phyloP scores from a whole-genome alignment of 64 coral and sea anemone species.

The Pocillopora verrucosa region DNA sequence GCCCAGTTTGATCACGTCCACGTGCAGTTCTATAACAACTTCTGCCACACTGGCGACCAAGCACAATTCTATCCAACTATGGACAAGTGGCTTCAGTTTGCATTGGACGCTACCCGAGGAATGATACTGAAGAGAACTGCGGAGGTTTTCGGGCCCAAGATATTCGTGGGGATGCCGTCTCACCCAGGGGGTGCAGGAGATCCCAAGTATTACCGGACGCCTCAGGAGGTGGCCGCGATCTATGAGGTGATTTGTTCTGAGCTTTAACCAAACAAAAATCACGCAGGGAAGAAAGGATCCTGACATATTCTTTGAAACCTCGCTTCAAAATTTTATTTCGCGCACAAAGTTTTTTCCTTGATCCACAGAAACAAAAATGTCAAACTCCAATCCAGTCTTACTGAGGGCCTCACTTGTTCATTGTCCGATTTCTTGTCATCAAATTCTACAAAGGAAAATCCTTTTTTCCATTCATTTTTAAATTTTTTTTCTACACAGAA shows the following conservation, averaged over 20 bases:
- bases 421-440: too few species aligned
- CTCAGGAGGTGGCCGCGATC: not conserved
- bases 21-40: constrained; percentile 23
- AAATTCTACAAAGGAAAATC: too few species aligned
- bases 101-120: not conserved
- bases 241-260: not conserved
- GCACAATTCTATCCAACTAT: not conserved
- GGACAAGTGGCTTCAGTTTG: constrained; percentile 12
- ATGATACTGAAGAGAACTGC: not conserved
- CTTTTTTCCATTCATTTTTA: too few species aligned
- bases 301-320: too few species aligned
- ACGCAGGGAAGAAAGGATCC: not conserved
- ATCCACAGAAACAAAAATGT: too few species aligned
- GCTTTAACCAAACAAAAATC: not conserved
- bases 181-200: not conserved
- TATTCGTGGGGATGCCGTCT: constrained; percentile 15
- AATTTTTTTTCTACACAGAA: not conserved
- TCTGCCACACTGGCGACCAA: not conserved
- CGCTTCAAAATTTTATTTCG: too few species aligned
- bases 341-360: too few species aligned
- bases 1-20: constrained; percentile 1
- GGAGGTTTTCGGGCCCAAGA: not conserved
- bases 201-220: not conserved
- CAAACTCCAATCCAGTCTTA: too few species aligned
- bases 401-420: too few species aligned